These are phyloP conservation scores for Caerostris darwini DNA, from an alignment of 1,140 invertebrate genomes.

Conservation along the genomic window DNA sequence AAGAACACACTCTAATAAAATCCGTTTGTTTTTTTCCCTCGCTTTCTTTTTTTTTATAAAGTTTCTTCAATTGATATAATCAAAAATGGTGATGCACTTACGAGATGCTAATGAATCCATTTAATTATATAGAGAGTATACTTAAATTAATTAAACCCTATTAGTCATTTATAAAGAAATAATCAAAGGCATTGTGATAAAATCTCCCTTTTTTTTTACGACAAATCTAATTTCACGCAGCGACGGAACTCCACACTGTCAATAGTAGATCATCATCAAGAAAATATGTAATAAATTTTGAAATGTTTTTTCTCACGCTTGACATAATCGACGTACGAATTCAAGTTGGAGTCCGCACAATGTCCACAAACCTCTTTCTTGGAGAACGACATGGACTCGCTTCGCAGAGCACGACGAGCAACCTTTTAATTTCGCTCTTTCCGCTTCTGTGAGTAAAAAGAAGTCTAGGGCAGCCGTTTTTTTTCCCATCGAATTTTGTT, in stretches of 20 bases:
- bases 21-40: no score
- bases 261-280: background rate
- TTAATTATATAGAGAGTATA: no score
- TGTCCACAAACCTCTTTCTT: constrained; percentile 1
- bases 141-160: no score
- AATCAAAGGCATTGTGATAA: no score
- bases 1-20: no score
- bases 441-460: background rate
- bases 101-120: no score
- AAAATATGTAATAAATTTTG: constrained; percentile 33
- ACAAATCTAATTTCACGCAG: background rate
- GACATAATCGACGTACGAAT: background rate
- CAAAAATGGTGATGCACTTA: no score
- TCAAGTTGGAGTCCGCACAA: background rate
- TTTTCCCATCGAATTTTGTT: constrained; percentile 15
- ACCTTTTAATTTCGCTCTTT: constrained; percentile 42
- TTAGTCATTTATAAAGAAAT: no score
- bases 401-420: background rate
- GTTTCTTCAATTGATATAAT: no score
- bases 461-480: constrained; percentile 12
- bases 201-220: background rate
- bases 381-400: background rate
- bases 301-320: background rate
- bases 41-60: no score
- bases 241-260: background rate